phyloP scores from a whole-genome alignment of 2,113 vertebrate genomes.

The Indicator indicator region DNA sequence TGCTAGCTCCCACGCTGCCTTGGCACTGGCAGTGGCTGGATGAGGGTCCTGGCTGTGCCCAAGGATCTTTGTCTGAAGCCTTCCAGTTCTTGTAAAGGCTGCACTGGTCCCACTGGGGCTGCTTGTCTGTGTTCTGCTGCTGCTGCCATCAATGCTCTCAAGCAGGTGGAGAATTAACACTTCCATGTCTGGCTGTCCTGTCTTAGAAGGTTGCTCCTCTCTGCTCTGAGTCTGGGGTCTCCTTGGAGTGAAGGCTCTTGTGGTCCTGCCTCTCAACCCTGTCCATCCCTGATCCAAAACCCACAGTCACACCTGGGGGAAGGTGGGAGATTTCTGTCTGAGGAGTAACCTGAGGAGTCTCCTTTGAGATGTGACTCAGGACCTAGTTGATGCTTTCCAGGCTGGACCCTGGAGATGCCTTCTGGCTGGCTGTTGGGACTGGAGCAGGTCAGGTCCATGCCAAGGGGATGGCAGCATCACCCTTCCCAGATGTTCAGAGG shows the following conservation, averaged over 20 bases:
- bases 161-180: not conserved
- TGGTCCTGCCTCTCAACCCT: not conserved
- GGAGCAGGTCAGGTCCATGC: not conserved
- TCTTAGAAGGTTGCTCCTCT: not conserved
- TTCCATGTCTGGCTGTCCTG: not conserved
- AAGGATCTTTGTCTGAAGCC: not conserved
- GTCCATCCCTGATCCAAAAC: accelerated
- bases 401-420: not conserved
- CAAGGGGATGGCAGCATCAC: accelerated
- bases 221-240: not conserved
- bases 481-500: not conserved
- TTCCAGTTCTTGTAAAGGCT: not conserved
- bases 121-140: not conserved
- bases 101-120: not conserved
- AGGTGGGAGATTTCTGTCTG: not conserved
- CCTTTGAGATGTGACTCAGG: not conserved
- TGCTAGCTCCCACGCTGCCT: not conserved
- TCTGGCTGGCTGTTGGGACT: accelerated
- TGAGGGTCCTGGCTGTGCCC: conserved; percentile 1
- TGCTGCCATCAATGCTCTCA: accelerated
- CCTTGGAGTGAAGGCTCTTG: accelerated
- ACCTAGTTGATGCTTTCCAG: not conserved
- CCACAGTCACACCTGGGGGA: accelerated
- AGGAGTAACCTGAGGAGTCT: not conserved
- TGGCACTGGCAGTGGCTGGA: not conserved